Conservation (phyloP, 2,888 invertebrate species). For the Rutpela maculata region DNA sequence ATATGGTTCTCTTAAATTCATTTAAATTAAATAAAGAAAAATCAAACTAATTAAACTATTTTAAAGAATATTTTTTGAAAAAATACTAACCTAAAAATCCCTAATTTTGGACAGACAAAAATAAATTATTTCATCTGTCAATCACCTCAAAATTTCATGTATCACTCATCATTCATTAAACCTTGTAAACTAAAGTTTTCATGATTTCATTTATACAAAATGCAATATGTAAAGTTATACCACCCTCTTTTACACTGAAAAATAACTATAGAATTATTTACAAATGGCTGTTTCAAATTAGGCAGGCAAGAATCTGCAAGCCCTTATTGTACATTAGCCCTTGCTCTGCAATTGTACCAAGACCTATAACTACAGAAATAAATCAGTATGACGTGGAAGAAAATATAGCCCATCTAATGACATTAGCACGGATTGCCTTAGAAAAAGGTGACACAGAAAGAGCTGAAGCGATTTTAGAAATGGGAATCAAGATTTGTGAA, state of each 20-base stretch:
- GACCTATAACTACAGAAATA: constrained; percentile 34
- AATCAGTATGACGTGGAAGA: constrained; percentile 67
- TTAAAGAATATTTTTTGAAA: neutral
- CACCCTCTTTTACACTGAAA: constrained; percentile 11
- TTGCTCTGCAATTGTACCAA: constrained; percentile 28
- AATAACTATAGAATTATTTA: constrained; percentile 14
- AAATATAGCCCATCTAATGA: constrained; percentile 70
- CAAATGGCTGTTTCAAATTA: constrained; percentile 33
- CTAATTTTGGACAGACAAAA: neutral
- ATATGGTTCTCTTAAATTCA: too few species aligned
- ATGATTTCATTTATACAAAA: constrained; percentile 43
- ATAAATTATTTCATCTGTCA: constrained; percentile 2
- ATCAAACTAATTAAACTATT: neutral
- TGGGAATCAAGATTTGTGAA: constrained; percentile 72
- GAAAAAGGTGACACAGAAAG: constrained; percentile 70
- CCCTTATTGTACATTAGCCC: neutral
- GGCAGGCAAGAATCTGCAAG: neutral
- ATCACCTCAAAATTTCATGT: constrained; percentile 41
- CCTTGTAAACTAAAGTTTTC: constrained; percentile 38
- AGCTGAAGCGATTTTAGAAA: constrained; percentile 70
- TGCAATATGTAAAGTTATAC: constrained; percentile 28
- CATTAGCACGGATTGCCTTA: constrained; percentile 68
- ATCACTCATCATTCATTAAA: constrained; percentile 31
- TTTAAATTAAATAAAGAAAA: neutral
- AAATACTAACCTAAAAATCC: neutral